These are phyloP conservation scores for Shargacucullia verbasci DNA, from an alignment of 2,888 invertebrate genomes.

Conservation along the genomic window DNA sequence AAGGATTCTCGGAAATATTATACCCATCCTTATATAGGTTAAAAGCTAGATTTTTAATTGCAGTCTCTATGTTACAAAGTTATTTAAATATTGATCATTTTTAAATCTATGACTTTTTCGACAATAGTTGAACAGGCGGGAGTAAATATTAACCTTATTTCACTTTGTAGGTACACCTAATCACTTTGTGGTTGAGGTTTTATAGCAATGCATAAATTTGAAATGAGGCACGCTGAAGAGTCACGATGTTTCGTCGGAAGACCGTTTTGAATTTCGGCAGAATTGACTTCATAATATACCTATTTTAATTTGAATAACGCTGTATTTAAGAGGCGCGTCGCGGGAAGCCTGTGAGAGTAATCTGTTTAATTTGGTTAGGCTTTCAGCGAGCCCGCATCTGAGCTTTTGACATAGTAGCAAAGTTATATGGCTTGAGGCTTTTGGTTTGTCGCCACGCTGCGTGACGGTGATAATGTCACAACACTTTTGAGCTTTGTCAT, in stretches of 20 bases:
- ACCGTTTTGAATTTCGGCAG: slow-evolving; percentile 60
- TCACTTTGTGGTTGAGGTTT: slow-evolving; percentile 54
- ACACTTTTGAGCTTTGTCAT: slow-evolving; percentile 1
- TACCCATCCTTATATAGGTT: too few species aligned
- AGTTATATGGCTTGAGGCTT: slow-evolving; percentile 25
- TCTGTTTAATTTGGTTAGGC: slow-evolving; percentile 67
- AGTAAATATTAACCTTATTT: slow-evolving; percentile 47
- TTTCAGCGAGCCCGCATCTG: slow-evolving; percentile 55
- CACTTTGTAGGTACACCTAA: slow-evolving; percentile 38
- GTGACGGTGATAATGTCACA: slow-evolving; percentile 29
- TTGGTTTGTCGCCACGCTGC: slow-evolving; percentile 20
- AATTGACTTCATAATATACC: slow-evolving; percentile 70
- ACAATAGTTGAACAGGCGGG: slow-evolving; percentile 10
- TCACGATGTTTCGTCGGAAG: slow-evolving; percentile 51
- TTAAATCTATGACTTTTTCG: too few species aligned
- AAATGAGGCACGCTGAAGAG: slow-evolving; percentile 62
- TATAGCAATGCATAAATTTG: slow-evolving; percentile 66
- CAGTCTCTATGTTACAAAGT: slow-evolving; percentile 13
- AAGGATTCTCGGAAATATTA: too few species aligned
- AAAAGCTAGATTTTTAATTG: too few species aligned
- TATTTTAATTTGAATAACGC: slow-evolving; percentile 75
- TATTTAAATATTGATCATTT: too few species aligned
- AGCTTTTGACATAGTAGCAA: slow-evolving; percentile 41
- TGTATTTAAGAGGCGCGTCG: slow-evolving; percentile 62
- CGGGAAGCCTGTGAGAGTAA: slow-evolving; percentile 60